Evolutionary conservation across 2,888 invertebrate species (phyloP).

Genomic region (Rhamnusium bicolor): DNA sequence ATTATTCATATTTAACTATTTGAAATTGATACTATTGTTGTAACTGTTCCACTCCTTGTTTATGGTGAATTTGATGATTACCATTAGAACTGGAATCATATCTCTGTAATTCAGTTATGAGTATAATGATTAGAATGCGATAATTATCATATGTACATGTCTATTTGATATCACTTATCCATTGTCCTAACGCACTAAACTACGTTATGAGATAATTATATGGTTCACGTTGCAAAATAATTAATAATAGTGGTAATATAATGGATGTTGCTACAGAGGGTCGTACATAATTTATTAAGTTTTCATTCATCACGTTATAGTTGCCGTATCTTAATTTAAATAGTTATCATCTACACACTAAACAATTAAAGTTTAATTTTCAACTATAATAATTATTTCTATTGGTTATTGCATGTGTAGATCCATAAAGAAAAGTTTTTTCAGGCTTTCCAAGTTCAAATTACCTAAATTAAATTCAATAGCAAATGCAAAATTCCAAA

Average conservation of each 20-base stretch:
- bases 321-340: too few relatives aligned
- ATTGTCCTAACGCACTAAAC: conserved; percentile 47
- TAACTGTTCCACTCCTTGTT: conserved; percentile 31
- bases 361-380: too few relatives aligned
- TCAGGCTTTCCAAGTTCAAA: too few relatives aligned
- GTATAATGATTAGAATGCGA: conserved; percentile 41
- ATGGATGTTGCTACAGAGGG: background rate
- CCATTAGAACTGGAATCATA: conserved; percentile 36
- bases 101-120: conserved; percentile 38
- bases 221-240: background rate
- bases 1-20: too few relatives aligned
- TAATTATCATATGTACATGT: conserved; percentile 48
- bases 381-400: too few relatives aligned
- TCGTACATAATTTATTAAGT: background rate
- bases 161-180: conserved; percentile 50
- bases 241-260: background rate
- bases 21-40: background rate
- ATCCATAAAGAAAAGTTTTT: too few relatives aligned
- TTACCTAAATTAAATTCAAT: too few relatives aligned
- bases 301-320: too few relatives aligned
- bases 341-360: too few relatives aligned
- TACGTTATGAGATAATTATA: conserved; percentile 30
- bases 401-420: too few relatives aligned
- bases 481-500: too few relatives aligned
- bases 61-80: conserved; percentile 25